Percentiles rank a stretch among this genome's conserved stretches.
phyloP scores from a whole-genome alignment of 1,140 invertebrate genomes.

The Theocolax elegans region DNA sequence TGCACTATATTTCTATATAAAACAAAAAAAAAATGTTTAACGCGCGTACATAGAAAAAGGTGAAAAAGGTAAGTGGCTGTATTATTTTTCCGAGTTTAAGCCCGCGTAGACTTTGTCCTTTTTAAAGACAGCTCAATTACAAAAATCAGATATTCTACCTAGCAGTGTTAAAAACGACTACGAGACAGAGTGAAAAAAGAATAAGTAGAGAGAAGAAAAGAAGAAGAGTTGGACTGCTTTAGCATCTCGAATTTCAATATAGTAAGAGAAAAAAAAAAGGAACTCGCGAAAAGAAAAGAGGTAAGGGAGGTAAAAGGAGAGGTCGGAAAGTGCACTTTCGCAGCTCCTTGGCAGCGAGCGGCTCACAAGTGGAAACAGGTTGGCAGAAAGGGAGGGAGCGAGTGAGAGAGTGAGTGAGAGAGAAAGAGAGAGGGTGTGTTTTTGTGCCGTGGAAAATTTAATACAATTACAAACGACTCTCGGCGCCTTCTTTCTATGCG shows the following conservation, averaged over 20 bases:
- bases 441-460: constrained; percentile 57
- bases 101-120: too few relatives aligned
- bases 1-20: too few relatives aligned
- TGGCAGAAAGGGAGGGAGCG: not conserved
- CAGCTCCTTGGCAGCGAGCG: constrained; percentile 21
- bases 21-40: too few relatives aligned
- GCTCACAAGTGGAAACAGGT: constrained; percentile 18
- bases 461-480: constrained; percentile 59
- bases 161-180: too few relatives aligned
- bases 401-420: constrained; percentile 39
- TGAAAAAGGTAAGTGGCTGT: too few relatives aligned
- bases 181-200: not conserved
- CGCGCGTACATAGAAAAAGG: not conserved
- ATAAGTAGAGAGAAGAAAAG: too few relatives aligned
- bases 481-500: constrained; percentile 43
- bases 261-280: not conserved
- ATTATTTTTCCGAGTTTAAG: too few relatives aligned
- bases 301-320: not conserved
- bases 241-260: constrained; percentile 19
- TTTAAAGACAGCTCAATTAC: too few relatives aligned
- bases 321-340: constrained; percentile 22
- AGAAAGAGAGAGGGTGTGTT: constrained; percentile 43
- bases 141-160: too few relatives aligned
- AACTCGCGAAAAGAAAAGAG: constrained; percentile 9
- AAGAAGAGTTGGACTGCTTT: too few relatives aligned